Conservation (phyloP, 2,113 vertebrate genomes). For the Excalfactoria chinensis region DNA sequence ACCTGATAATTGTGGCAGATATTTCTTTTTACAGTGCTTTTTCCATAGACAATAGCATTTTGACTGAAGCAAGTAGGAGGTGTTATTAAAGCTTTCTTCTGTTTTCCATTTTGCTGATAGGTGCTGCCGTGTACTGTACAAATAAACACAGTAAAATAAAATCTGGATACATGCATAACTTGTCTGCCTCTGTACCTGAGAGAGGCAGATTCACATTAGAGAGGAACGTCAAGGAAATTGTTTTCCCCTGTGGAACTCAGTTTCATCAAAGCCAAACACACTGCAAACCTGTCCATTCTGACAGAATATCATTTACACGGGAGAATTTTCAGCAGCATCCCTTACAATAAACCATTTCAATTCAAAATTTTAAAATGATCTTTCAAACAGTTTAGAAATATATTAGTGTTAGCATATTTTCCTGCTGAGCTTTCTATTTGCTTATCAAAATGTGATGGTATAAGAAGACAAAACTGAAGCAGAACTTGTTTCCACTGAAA, state of each 20-base stretch:
- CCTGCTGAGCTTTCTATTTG: neutral
- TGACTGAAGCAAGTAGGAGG: neutral
- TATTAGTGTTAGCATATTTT: neutral
- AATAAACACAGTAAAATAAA: neutral
- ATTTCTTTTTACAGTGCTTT: neutral
- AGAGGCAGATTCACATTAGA: neutral
- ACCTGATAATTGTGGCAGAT: neutral
- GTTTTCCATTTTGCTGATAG: neutral
- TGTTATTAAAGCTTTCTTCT: neutral
- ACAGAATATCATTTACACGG: neutral
- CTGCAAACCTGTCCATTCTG: neutral
- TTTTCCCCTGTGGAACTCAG: neutral
- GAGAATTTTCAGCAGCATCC: neutral
- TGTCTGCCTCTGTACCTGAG: neutral
- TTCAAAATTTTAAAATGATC: neutral
- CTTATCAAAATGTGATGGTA: neutral
- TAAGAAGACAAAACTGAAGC: neutral
- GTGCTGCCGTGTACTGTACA: neutral
- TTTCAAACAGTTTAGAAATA: slow-evolving; percentile 2
- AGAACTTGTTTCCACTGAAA: neutral
- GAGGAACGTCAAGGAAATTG: neutral
- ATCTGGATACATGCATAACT: neutral
- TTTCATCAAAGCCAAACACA: rapidly evolving
- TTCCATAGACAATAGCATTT: neutral
- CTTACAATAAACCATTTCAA: neutral